Evolutionary conservation across 2,113 vertebrate species (phyloP).

Genomic region (Pimephales promelas): DNA sequence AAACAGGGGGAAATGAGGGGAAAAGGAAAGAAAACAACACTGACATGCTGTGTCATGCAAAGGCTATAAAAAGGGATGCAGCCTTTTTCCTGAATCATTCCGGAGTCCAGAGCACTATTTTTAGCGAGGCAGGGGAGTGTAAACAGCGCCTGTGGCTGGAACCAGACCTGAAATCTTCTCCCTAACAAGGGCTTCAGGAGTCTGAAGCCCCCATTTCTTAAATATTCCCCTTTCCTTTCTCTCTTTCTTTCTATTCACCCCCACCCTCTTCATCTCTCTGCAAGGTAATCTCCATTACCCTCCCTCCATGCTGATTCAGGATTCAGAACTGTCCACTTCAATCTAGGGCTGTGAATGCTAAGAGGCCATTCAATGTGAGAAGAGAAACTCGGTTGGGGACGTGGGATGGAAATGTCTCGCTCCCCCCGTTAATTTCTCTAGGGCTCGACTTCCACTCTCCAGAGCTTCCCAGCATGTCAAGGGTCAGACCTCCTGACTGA

Average conservation of each 20-base stretch:
- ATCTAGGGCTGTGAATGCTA: conserved; percentile 81
- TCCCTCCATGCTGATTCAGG: conserved; percentile 28
- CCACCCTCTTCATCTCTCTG: conserved; percentile 46
- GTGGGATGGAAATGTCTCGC: conserved; percentile 68
- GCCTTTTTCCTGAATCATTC: conserved; percentile 66
- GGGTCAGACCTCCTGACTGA: conserved; percentile 78
- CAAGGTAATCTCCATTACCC: conserved; percentile 56
- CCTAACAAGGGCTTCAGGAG: conserved; percentile 60
- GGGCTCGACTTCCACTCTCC: conserved; percentile 71
- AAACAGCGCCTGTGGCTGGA: conserved; percentile 59
- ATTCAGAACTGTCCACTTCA: conserved; percentile 71
- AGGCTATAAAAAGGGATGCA: conserved; percentile 67
- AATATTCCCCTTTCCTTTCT: conserved; percentile 50
- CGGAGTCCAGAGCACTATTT: conserved; percentile 69
- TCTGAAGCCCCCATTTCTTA: conserved; percentile 48
- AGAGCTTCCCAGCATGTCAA: conserved; percentile 66
- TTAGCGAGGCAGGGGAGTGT: conserved; percentile 69
- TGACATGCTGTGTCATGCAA: conserved; percentile 72
- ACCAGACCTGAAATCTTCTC: conserved; percentile 54
- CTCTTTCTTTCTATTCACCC: conserved; percentile 47
- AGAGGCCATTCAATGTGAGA: conserved; percentile 79
- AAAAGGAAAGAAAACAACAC: conserved; percentile 42
- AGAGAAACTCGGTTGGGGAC: conserved; percentile 72
- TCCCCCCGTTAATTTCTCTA: conserved; percentile 74
- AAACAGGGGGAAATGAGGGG: conserved; percentile 16